These are phyloP conservation scores for Miltochrista miniata DNA, from an alignment of 2,888 invertebrate species.

Conservation along the genomic window DNA sequence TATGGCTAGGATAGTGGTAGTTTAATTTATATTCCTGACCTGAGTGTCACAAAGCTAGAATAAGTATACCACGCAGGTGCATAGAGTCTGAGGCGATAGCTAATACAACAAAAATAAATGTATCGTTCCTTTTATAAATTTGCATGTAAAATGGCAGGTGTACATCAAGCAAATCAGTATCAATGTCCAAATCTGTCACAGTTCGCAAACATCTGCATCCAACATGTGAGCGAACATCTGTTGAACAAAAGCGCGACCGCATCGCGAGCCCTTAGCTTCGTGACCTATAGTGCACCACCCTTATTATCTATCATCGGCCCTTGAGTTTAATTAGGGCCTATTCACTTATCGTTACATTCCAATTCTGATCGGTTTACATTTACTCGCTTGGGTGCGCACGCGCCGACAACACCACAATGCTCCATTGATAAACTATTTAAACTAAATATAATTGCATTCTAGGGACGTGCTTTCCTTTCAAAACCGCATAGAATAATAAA, in stretches of 20 bases:
- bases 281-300: constrained; percentile 55
- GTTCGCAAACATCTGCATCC: constrained; percentile 66
- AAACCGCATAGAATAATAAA: constrained; percentile 2
- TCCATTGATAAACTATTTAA: constrained; percentile 54
- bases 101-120: no score
- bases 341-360: constrained; percentile 73
- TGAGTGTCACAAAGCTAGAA: no score
- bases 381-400: constrained; percentile 60
- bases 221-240: constrained; percentile 72
- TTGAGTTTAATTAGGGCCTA: constrained; percentile 72
- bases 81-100: no score
- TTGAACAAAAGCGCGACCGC: constrained; percentile 48
- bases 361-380: constrained; percentile 67
- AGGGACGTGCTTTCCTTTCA: constrained; percentile 13
- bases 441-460: constrained; percentile 41
- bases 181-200: constrained; percentile 52
- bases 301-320: constrained; percentile 63
- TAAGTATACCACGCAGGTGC: no score
- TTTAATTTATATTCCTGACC: no score
- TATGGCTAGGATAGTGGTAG: no score
- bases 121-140: not conserved
- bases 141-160: constrained; percentile 23
- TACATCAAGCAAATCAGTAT: constrained; percentile 44
- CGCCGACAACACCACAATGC: constrained; percentile 54
- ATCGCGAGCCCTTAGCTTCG: constrained; percentile 54